phyloP scores from a whole-genome alignment of 2,113 vertebrate genomes.

The Thamnophis sirtalis region DNA sequence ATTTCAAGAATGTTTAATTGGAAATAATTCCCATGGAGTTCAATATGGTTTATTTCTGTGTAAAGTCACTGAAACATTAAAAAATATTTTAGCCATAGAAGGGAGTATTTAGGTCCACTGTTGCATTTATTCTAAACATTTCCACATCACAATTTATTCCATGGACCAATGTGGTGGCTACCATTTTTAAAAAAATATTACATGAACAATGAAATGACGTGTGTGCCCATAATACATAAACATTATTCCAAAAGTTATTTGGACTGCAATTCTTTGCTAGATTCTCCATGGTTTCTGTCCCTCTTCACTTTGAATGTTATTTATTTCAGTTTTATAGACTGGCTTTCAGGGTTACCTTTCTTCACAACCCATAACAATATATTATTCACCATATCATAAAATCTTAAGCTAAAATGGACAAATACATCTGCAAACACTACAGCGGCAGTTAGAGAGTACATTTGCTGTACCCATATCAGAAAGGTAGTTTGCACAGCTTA shows the following conservation, averaged over 20 bases:
- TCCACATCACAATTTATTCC: background rate
- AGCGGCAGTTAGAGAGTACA: background rate
- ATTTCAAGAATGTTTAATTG: background rate
- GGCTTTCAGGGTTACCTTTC: background rate
- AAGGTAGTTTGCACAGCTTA: background rate
- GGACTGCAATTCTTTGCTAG: background rate
- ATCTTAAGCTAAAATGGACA: background rate
- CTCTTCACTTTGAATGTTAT: background rate
- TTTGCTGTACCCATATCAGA: background rate
- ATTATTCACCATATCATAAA: background rate
- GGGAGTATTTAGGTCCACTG: background rate
- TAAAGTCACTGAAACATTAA: background rate
- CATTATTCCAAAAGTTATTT: background rate
- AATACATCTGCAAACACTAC: background rate
- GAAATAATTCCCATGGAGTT: background rate
- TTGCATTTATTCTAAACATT: background rate
- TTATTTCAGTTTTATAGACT: background rate
- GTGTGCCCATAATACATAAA: background rate
- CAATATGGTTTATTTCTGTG: background rate
- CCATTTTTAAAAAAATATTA: background rate
- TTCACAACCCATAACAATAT: background rate
- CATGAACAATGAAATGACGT: background rate
- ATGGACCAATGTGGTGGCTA: background rate
- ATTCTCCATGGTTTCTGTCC: background rate
- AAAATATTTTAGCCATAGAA: background rate